Evolutionary conservation across 2,797 vertebrate genomes (phyloP), one percentile per base, ranked within the genome.

Genomic region (Tamandua tetradactyla): DNA sequence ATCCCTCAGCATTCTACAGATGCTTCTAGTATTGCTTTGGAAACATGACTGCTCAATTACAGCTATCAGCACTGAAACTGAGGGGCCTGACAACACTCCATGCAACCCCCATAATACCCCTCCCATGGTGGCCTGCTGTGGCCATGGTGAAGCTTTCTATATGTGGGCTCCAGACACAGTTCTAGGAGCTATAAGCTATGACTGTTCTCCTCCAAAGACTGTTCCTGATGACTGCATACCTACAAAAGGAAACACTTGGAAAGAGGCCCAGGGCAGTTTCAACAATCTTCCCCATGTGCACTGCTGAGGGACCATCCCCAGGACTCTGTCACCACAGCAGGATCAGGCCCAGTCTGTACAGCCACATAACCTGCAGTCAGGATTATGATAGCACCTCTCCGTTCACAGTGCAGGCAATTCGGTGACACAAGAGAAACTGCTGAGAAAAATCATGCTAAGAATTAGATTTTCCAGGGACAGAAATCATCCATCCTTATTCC

Each of bases 31-130:
- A 11, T 4, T 75, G 52, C 35, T n/a, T 32, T 35, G 3, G 22
- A 18, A 7, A 1, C 14, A 14, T 2, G n/a, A 35, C 52, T 69
- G 74, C 17, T 75, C 14, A 37, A 23, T 1, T 1, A 59, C 52
- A 68, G 5, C 35, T 0, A 0, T n/a, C 49, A 18, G 37, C 57
- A 49, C 87, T 61, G 1, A 49, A 49, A 30, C 32, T 20, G 30
- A 42, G 44, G 0, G 14, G 32, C 47, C 49, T 69, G 2, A 3
- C 12, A 37, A 22, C 10, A 32, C 23, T 17, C 66, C 30, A 37
- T 0, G 0, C 17, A 27, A 47, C 25, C 52, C 75, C 15, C 37
- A 5, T 35, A 23, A 3, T 1, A 2, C 37, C 42, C 64, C 68
- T 40, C 35, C 52, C 40, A 27, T 37, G 5, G 20, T 27, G 23